Percentiles rank a stretch among this genome's conserved stretches.
Evolutionary conservation across 2,888 invertebrate species (phyloP).

Genomic region (Ctenicera cuprea): DNA sequence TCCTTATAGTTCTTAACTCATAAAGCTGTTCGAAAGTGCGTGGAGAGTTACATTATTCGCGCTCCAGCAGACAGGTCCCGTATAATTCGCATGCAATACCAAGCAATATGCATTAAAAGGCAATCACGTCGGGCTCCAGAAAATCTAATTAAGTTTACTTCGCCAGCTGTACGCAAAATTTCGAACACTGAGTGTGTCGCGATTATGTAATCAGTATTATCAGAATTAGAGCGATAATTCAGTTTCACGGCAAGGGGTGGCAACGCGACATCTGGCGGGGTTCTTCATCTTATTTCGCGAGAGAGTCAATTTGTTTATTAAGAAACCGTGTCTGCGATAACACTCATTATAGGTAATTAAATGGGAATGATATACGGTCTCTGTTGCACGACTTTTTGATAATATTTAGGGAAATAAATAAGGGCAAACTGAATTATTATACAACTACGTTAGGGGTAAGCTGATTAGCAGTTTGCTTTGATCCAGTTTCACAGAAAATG

Average conservation of each 20-base stretch:
- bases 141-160: conserved; percentile 60
- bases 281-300: conserved; percentile 54
- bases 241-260: conserved; percentile 57
- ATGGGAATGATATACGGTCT: conserved; percentile 5
- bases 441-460: conserved; percentile 27
- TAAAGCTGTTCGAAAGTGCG: conserved; percentile 19
- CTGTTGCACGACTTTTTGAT: neutral
- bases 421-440: conserved; percentile 38
- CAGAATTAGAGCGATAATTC: conserved; percentile 62
- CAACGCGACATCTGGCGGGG: conserved; percentile 56
- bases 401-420: conserved; percentile 1
- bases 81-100: conserved; percentile 44
- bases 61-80: conserved; percentile 18
- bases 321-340: conserved; percentile 15
- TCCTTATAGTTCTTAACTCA: conserved; percentile 38
- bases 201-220: conserved; percentile 61
- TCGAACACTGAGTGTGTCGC: conserved; percentile 60
- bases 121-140: conserved; percentile 53
- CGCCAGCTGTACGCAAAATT: conserved; percentile 61
- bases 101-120: conserved; percentile 56
- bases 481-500: conserved; percentile 34
- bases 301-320: conserved; percentile 36
- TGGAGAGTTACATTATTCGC: conserved; percentile 28
- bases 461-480: conserved; percentile 37
- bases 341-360: conserved; percentile 24